phyloP scores from a whole-genome alignment of 92 coral and sea anemone genomes.

The Porites cylindrica region DNA sequence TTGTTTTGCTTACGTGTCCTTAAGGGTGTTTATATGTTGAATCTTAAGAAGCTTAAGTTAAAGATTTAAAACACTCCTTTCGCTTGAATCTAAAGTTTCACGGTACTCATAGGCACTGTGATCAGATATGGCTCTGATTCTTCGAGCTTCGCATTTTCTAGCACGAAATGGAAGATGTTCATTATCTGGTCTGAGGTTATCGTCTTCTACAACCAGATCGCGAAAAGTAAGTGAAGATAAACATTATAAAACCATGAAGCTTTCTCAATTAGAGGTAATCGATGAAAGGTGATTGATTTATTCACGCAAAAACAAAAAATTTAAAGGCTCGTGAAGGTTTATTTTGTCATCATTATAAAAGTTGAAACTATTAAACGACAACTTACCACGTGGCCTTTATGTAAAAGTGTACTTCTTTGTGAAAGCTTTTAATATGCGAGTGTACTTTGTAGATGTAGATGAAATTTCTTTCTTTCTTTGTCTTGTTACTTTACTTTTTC shows the following conservation, averaged over 20 bases:
- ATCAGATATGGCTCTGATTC: conserved; percentile 73
- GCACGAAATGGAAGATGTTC: conserved; percentile 56
- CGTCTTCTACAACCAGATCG: conserved; percentile 57
- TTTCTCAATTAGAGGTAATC: neutral
- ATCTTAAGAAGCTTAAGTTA: neutral
- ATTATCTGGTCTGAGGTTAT: conserved; percentile 45
- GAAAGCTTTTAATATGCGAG: no score
- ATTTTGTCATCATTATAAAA: no score
- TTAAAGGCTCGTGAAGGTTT: no score
- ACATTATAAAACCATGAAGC: neutral
- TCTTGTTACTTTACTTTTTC: neutral
- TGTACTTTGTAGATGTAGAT: no score
- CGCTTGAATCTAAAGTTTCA: neutral
- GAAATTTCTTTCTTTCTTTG: no score
- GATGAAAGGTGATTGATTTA: no score
- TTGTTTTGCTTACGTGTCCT: conserved; percentile 40
- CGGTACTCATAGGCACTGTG: neutral
- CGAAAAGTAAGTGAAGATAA: conserved; percentile 54
- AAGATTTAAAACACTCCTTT: neutral
- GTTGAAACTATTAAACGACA: no score
- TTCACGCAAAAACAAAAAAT: no score
- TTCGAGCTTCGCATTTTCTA: conserved; percentile 79
- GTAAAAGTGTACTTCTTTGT: no score
- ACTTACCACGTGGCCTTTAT: no score
- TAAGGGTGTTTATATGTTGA: neutral